These are phyloP conservation scores for Mustelus asterias DNA, from an alignment of 2,113 vertebrate genomes.

Conservation along the genomic window DNA sequence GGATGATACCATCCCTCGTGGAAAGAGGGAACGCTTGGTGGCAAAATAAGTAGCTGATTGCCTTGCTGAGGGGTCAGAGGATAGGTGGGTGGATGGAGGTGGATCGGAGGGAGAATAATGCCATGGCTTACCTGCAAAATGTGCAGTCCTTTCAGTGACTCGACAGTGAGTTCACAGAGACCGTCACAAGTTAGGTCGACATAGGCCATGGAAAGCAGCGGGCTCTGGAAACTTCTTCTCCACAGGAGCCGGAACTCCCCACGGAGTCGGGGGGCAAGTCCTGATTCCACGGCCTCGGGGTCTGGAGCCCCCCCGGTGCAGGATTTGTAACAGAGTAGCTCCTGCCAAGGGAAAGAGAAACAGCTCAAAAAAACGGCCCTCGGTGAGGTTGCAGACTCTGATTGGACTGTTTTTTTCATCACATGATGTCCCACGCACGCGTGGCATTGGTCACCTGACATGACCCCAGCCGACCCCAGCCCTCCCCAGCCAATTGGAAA, in stretches of 20 bases:
- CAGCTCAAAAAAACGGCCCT: not conserved
- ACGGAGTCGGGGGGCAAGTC: rapidly evolving
- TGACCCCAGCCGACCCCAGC: no score
- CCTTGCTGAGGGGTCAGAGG: rapidly evolving
- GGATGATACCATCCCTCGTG: not conserved
- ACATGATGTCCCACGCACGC: not conserved
- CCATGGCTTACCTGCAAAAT: slow-evolving; percentile 67
- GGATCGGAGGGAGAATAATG: rapidly evolving
- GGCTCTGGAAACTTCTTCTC: slow-evolving; percentile 76
- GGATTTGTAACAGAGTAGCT: slow-evolving; percentile 81
- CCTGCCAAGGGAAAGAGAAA: slow-evolving; percentile 51
- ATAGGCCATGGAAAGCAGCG: slow-evolving; percentile 73
- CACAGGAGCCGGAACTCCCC: slow-evolving; percentile 65
- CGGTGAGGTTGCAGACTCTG: not conserved
- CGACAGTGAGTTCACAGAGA: slow-evolving; percentile 70
- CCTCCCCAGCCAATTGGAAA: no score
- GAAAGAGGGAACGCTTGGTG: not conserved
- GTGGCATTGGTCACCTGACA: not conserved
- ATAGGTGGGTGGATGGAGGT: not conserved
- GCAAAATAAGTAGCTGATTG: no score
- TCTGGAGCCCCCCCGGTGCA: not conserved
- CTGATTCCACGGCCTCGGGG: not conserved
- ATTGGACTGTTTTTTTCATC: not conserved
- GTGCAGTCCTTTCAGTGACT: slow-evolving; percentile 79
- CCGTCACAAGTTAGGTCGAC: slow-evolving; percentile 77